phyloP scores from a whole-genome alignment of 2,888 invertebrate genomes.

The Agrochola litura region DNA sequence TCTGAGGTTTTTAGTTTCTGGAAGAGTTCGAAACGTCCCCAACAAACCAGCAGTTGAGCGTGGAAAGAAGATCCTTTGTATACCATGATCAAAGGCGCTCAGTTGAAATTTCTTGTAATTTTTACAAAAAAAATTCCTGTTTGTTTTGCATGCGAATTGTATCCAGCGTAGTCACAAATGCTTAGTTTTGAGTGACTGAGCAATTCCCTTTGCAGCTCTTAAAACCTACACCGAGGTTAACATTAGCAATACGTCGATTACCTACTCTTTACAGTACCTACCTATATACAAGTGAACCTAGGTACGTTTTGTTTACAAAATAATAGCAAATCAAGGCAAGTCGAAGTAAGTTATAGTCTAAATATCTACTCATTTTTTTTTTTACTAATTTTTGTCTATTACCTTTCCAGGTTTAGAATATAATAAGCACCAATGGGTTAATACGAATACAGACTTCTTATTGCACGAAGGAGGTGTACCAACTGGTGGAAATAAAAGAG shows the following conservation, averaged over 20 bases:
- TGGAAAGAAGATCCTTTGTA: neutral
- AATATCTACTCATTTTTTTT: neutral
- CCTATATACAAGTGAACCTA: too few species aligned
- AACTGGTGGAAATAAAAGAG: constrained; percentile 72
- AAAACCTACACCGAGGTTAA: neutral
- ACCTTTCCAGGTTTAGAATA: constrained; percentile 79
- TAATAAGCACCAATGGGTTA: constrained; percentile 73
- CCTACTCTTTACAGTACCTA: neutral
- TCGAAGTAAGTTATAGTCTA: neutral
- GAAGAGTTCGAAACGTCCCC: too few species aligned
- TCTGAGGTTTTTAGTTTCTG: neutral
- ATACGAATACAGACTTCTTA: constrained; percentile 83
- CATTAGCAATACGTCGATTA: neutral
- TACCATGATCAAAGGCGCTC: neutral
- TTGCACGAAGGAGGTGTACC: constrained; percentile 80
- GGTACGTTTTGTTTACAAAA: constrained; percentile 24
- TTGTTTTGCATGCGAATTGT: constrained; percentile 13
- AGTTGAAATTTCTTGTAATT: neutral
- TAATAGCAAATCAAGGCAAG: constrained; percentile 5
- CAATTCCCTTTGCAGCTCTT: too few species aligned
- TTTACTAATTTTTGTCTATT: constrained; percentile 4
- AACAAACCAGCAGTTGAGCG: neutral
- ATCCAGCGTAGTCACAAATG: neutral
- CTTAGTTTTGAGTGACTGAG: neutral
- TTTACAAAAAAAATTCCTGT: constrained; percentile 7